Conservation (phyloP, 2,113 vertebrate genomes). For the Triplophysa tibetana region DNA sequence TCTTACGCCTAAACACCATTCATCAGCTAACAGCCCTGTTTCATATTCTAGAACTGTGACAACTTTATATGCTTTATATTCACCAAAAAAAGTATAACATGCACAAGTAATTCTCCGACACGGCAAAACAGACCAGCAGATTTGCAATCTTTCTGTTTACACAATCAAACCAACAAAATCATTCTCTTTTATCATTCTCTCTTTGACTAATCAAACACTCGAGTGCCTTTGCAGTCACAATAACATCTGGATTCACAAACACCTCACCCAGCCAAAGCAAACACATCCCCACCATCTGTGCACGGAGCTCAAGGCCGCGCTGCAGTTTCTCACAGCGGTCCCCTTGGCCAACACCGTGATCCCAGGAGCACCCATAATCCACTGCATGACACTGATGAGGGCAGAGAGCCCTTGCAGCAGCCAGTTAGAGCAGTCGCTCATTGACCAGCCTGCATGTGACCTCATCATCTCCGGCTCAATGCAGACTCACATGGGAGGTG, state of each 20-base stretch:
- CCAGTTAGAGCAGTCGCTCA: slow-evolving; percentile 43
- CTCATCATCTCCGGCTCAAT: slow-evolving; percentile 55
- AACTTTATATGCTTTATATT: no score
- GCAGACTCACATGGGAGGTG: slow-evolving; percentile 48
- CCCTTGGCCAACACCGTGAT: slow-evolving; percentile 54
- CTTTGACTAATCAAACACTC: slow-evolving; percentile 30
- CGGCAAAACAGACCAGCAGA: no score
- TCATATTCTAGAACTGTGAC: no score
- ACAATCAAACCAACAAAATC: background rate
- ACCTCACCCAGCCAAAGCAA: slow-evolving; percentile 34
- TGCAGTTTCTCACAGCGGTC: slow-evolving; percentile 59
- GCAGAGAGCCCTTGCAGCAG: slow-evolving; percentile 43
- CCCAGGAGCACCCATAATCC: slow-evolving; percentile 58
- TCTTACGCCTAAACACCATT: no score
- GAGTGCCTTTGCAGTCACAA: slow-evolving; percentile 33
- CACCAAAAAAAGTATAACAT: no score
- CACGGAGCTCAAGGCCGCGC: slow-evolving; percentile 26
- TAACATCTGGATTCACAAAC: slow-evolving; percentile 49
- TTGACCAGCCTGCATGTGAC: slow-evolving; percentile 47
- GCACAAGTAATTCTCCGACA: no score
- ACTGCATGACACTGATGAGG: slow-evolving; percentile 53
- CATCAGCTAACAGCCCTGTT: no score
- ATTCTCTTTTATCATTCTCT: background rate
- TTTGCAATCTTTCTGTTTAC: no score
- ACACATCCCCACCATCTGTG: slow-evolving; percentile 22